Evolutionary conservation across 2,888 invertebrate species (phyloP).

Genomic region (Zaprionus bogoriensis): DNA sequence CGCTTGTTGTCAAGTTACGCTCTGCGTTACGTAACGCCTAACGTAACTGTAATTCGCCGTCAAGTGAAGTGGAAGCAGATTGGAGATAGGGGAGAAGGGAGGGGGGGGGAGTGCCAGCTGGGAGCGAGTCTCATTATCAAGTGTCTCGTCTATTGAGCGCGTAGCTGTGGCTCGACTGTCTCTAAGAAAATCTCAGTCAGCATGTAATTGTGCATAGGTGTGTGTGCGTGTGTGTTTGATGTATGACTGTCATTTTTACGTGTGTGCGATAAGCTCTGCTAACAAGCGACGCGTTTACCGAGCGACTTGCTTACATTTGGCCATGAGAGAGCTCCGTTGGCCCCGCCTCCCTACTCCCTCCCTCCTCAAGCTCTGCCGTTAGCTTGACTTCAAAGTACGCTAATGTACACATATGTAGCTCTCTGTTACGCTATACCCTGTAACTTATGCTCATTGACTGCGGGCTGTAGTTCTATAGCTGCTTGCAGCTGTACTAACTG

Average conservation of each 20-base stretch:
- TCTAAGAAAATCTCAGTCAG: constrained; percentile 28
- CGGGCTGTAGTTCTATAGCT: too few species aligned
- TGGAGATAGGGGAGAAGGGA: background rate
- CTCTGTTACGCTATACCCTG: constrained; percentile 18
- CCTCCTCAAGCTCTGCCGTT: background rate
- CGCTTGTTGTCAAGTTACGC: constrained; percentile 31
- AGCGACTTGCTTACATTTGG: constrained; percentile 48
- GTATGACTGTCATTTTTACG: constrained; percentile 69
- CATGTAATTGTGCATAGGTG: constrained; percentile 16
- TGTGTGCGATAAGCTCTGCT: constrained; percentile 66
- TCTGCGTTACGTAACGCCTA: constrained; percentile 51
- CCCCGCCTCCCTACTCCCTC: background rate
- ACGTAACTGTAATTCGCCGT: constrained; percentile 48
- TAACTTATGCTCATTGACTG: too few species aligned
- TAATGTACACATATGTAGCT: constrained; percentile 30
- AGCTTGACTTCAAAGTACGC: constrained; percentile 22
- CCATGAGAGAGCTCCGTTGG: constrained; percentile 20
- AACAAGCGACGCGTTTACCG: constrained; percentile 62
- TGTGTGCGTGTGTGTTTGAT: constrained; percentile 41
- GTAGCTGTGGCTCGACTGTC: constrained; percentile 33
- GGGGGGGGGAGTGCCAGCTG: background rate
- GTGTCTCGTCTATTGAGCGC: constrained; percentile 53
- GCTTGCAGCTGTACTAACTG: too few species aligned
- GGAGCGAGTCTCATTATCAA: constrained; percentile 55
- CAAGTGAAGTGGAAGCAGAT: background rate